Evolutionary conservation across 2,888 invertebrate genomes (phyloP).

Genomic region (Onthophagus sagittarius): DNA sequence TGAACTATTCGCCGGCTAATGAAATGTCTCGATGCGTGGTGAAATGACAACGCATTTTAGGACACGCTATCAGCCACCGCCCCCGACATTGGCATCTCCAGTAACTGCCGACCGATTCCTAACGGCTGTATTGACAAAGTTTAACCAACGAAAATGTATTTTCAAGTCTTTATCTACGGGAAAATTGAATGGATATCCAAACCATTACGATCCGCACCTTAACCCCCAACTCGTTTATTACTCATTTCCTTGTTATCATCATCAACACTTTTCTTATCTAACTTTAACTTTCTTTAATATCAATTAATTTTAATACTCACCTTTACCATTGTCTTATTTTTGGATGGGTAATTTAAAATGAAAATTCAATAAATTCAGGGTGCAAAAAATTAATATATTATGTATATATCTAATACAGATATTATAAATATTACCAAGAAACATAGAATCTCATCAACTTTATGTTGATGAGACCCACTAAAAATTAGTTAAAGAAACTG

Average conservation of each 20-base stretch:
- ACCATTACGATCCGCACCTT: not conserved
- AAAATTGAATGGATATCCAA: not conserved
- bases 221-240: not conserved
- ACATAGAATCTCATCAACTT: slow-evolving; percentile 7
- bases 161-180: not conserved
- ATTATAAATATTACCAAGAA: slow-evolving; percentile 7
- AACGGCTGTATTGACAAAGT: not conserved
- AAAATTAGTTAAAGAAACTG: not conserved
- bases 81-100: not conserved
- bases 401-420: slow-evolving; percentile 4
- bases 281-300: not conserved
- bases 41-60: not conserved
- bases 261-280: not conserved
- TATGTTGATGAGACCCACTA: slow-evolving; percentile 9
- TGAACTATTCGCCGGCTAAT: not conserved
- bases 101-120: not conserved
- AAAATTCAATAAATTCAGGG: not conserved
- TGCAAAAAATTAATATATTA: slow-evolving; percentile 9
- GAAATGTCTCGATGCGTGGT: not conserved
- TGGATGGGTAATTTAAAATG: not conserved
- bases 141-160: not conserved
- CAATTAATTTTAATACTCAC: not conserved
- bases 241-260: not conserved
- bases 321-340: not conserved
- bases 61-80: not conserved